These are phyloP conservation scores for Atta colombica DNA, from an alignment of 1,140 invertebrate genomes.

Conservation along the genomic window DNA sequence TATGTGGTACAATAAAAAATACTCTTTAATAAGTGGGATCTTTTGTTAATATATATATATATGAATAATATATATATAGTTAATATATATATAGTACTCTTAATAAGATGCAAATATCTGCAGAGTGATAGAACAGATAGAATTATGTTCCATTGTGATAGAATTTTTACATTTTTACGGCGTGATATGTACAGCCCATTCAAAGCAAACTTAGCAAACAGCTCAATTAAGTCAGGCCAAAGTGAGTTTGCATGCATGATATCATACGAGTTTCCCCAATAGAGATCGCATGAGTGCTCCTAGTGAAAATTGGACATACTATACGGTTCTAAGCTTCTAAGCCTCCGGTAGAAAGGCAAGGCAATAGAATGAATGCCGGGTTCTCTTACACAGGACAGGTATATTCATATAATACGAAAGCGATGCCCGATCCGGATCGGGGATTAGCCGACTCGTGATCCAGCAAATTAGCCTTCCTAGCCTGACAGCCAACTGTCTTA, in stretches of 20 bases:
- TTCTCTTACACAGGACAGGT: slow-evolving; percentile 64
- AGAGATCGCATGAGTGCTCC: slow-evolving; percentile 40
- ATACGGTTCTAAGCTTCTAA: slow-evolving; percentile 68
- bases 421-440: slow-evolving; percentile 68
- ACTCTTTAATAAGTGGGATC: background rate
- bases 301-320: slow-evolving; percentile 64
- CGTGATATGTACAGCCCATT: background rate
- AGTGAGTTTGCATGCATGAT: slow-evolving; percentile 47
- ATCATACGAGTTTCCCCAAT: slow-evolving; percentile 41
- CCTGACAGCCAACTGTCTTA: slow-evolving; percentile 38
- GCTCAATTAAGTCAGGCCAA: slow-evolving; percentile 71
- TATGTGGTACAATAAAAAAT: background rate
- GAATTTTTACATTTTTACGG: background rate
- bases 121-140: background rate
- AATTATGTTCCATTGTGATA: background rate
- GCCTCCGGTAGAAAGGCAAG: slow-evolving; percentile 53
- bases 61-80: no score
- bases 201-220: slow-evolving; percentile 4
- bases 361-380: slow-evolving; percentile 46
- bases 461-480: slow-evolving; percentile 70
- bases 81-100: background rate
- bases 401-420: slow-evolving; percentile 69
- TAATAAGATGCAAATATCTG: background rate
- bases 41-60: background rate
- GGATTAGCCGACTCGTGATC: slow-evolving; percentile 72